Base-by-base conservation (phyloP, 2,113 vertebrate genomes). In the Rhinolophus ferrumequinum region DNA sequence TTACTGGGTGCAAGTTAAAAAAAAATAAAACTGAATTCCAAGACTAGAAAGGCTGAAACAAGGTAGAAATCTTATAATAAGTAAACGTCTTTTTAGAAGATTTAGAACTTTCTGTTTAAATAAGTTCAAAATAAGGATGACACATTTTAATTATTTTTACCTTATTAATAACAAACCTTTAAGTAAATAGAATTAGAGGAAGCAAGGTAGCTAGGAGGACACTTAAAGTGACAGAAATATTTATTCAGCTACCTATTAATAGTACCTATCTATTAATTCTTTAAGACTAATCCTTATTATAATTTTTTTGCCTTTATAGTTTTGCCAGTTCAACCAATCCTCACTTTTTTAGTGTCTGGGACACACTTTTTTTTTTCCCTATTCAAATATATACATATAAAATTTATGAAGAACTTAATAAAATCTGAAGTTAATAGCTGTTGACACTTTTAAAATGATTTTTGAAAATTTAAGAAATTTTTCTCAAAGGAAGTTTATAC, bases 121-220 rank as follows among this genome's bases (percentile, higher is more conserved):
- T 60, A 93, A 88, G 75, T 93, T 93, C 69, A 66, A 41, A 10
- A 3, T 86, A 88, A 52, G 35, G 16, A 77, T 10, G 19, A 70
- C 33, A 56, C 21, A 81, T 90, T 93, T 84, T 69, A 89, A 80
- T 76, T 96, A 50, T 52, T 90, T 84, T 97, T 79, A 26, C 56
- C 75, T 75, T 56, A 88, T 66, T 75, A 64, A 30, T 83, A 83
- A n/a, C 21, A 82, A 83, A 89, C 15, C 47, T 84, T 73, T 30
- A 95, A 70, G 22, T 90, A 62, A 85, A 47, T 44, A 82, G 26
- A 81, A 77, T 69, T 75, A 86, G 64, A 87, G 30, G 28, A 77
- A 96, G 7, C 52, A 72, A n/a, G 0, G 15, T 28, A 52, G 2
- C 18, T 75, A 64, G 52, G 41, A 77, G 6, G 28, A 52, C 24